Percentiles rank a stretch among this genome's conserved stretches.
Conservation (phyloP, 2,113 vertebrate genomes). For the Eleginops maclovinus region DNA sequence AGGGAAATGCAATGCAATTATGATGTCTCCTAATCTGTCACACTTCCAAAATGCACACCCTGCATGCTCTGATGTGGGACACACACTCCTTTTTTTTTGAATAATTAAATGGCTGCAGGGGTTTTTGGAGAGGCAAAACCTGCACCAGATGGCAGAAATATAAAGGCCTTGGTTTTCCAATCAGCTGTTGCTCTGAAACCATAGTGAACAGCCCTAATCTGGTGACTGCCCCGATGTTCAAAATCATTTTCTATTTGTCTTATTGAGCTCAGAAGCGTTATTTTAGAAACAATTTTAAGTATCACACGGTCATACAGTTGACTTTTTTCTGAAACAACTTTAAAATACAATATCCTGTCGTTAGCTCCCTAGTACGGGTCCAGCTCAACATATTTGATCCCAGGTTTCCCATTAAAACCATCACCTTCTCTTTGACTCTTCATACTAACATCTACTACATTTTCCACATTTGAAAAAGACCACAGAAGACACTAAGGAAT, state of each 20-base stretch:
- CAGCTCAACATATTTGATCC: neutral
- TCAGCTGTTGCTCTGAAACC: neutral
- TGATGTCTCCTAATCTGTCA: slow-evolving; percentile 43
- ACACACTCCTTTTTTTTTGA: neutral
- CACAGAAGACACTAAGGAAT: too few relatives aligned
- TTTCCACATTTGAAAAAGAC: neutral
- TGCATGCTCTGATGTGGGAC: neutral
- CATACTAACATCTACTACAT: neutral
- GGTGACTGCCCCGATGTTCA: neutral
- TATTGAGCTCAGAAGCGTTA: neutral
- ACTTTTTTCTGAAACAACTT: neutral
- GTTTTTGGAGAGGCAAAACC: neutral
- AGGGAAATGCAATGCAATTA: slow-evolving; percentile 37
- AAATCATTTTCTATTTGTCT: neutral
- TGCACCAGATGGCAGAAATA: slow-evolving; percentile 6
- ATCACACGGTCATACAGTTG: neutral
- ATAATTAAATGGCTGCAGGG: neutral
- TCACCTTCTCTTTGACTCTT: neutral
- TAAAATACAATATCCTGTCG: neutral
- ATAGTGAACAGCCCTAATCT: neutral
- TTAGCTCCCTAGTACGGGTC: neutral
- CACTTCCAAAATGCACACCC: slow-evolving; percentile 2
- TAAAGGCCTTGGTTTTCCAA: neutral
- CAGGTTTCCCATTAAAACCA: neutral
- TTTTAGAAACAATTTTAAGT: neutral